Evolutionary conservation across 2,113 vertebrate species (phyloP), one percentile per base, ranked within the genome.

Genomic region (Spea multiplicata): DNA sequence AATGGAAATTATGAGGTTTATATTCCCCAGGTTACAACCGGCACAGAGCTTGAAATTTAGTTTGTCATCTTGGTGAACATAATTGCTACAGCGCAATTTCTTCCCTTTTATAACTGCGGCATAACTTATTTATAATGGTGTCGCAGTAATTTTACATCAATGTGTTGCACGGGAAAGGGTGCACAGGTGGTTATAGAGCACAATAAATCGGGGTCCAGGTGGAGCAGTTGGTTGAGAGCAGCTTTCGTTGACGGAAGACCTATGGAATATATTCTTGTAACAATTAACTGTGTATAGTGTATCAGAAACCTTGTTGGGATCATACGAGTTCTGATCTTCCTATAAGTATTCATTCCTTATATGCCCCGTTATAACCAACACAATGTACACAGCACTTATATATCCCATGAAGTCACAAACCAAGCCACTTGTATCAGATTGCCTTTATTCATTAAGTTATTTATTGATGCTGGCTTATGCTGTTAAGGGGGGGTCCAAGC

Each of bases 1-100:
- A 94, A 93, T 93, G 92, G 91, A 92, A 92, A 94, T 94, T 93
- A 94, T 93, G 91, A 93, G 91, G 91, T 92, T 93, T 91, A 92
- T 92, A 93, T 94, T 93, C 93, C 93, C 93, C 88, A 93, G 92
- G 91, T 92, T 93, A 91, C 91, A 87, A 90, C 92, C 90, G 90
- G 89, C 90, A 86, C 89, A 91, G 88, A 88, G 87, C 87, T 92
- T 90, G 89, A 94, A 93, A 93, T 93, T 91, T 92, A 92, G 91
- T 94, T 93, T 92, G 92, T 93, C 92, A 91, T 93, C 91, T 92
- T 94, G 91, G 90, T 88, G 91, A 93, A 92, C 91, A 92, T 92
- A 93, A 93, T 93, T 93, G 92, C 92, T 91, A 91, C 91, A 93
- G 92, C 92, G 91, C 92, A 93, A 93, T 93, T 90, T 91, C 91